phyloP scores from a whole-genome alignment of 2,888 invertebrate species.

The Venusia cambrica region DNA sequence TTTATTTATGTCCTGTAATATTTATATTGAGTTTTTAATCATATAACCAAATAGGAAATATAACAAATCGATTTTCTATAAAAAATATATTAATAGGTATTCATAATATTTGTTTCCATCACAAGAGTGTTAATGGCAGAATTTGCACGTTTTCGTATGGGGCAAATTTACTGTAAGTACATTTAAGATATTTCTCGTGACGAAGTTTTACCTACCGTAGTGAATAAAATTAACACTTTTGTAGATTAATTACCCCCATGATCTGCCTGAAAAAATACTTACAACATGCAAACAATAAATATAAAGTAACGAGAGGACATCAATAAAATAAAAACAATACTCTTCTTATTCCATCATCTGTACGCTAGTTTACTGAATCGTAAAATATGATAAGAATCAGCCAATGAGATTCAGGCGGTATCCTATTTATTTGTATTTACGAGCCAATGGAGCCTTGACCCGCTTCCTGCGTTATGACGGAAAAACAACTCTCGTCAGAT shows the following conservation, averaged over 20 bases:
- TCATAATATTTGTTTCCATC: slow-evolving; percentile 28
- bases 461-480: slow-evolving; percentile 33
- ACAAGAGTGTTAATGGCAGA: slow-evolving; percentile 28
- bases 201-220: too few species aligned
- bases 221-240: too few species aligned
- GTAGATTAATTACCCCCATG: too few species aligned
- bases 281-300: slow-evolving; percentile 16
- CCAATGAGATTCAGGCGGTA: slow-evolving; percentile 64
- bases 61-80: too few species aligned
- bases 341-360: slow-evolving; percentile 57
- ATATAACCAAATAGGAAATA: too few species aligned
- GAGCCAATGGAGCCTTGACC: slow-evolving; percentile 55
- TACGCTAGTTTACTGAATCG: slow-evolving; percentile 60
- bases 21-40: too few species aligned
- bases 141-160: slow-evolving; percentile 28
- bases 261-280: too few species aligned
- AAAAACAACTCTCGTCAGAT: slow-evolving; percentile 53
- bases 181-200: too few species aligned
- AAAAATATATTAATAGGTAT: too few species aligned
- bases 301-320: slow-evolving; percentile 25
- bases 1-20: too few species aligned
- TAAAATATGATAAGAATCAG: slow-evolving; percentile 74
- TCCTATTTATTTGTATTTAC: slow-evolving; percentile 74
- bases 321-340: slow-evolving; percentile 53
- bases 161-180: too few species aligned